Evolutionary conservation across 2,113 vertebrate species (phyloP).

Genomic region (Stictonetta naevosa): DNA sequence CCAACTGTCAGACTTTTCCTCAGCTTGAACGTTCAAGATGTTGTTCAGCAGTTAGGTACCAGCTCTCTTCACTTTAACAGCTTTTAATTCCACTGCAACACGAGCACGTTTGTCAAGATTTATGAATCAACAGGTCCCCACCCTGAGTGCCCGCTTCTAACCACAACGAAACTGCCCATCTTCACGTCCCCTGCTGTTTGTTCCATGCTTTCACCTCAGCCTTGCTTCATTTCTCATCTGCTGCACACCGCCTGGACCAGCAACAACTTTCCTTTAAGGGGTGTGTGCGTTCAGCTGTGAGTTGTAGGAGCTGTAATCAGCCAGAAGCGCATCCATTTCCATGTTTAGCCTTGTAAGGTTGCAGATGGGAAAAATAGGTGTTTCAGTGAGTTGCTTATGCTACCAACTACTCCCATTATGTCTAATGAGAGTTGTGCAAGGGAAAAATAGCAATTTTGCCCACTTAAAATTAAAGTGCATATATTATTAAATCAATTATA

Average conservation of each 20-base stretch:
- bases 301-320: neutral
- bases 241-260: neutral
- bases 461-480: neutral
- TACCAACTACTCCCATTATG: neutral
- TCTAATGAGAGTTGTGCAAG: neutral
- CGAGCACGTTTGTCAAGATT: conserved; percentile 29
- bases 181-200: neutral
- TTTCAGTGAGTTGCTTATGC: neutral
- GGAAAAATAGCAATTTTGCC: neutral
- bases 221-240: conserved; percentile 47
- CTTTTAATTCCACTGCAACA: conserved; percentile 1
- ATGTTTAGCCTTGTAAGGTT: neutral
- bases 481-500: neutral
- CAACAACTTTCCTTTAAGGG: conserved; percentile 12
- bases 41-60: neutral
- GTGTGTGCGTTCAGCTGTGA: neutral
- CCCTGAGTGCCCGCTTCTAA: neutral
- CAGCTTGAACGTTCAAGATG: neutral
- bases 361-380: neutral
- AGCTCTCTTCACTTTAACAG: neutral
- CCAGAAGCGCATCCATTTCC: neutral
- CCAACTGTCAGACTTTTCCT: neutral
- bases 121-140: conserved; percentile 3
- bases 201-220: neutral
- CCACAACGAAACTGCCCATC: neutral